phyloP scores from a whole-genome alignment of 2,888 invertebrate genomes.

The Pollenia angustigena region DNA sequence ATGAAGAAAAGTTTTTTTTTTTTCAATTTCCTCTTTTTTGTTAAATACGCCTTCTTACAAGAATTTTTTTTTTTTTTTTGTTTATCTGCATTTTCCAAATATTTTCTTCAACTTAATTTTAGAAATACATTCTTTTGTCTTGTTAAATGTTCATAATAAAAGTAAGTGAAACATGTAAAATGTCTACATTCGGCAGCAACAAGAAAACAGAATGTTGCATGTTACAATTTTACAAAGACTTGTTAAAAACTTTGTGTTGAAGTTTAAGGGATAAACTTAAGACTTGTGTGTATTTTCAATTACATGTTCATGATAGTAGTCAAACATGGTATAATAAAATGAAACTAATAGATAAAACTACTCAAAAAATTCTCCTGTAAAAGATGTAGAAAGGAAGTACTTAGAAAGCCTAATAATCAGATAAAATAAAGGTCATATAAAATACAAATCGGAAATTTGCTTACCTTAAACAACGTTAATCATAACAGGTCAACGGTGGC shows the following conservation, averaged over 20 bases:
- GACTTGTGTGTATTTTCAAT: not conserved
- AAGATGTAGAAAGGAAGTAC: too few species aligned
- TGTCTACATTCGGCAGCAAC: constrained; percentile 31
- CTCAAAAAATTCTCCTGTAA: not conserved
- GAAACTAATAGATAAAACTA: not conserved
- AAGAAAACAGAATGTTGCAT: constrained; percentile 35
- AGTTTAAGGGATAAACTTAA: constrained; percentile 32
- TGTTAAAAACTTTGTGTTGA: constrained; percentile 27
- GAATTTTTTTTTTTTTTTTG: not conserved
- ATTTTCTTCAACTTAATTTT: constrained; percentile 54
- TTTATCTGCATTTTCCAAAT: constrained; percentile 9
- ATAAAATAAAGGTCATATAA: too few species aligned
- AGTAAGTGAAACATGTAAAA: constrained; percentile 63
- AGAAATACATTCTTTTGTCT: constrained; percentile 50
- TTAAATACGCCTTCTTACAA: constrained; percentile 7
- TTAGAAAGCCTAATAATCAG: too few species aligned
- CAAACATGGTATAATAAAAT: constrained; percentile 4
- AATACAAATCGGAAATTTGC: too few species aligned
- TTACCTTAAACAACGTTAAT: too few species aligned
- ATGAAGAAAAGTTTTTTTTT: not conserved
- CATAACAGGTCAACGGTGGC: too few species aligned
- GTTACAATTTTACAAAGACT: constrained; percentile 32
- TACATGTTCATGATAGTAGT: not conserved
- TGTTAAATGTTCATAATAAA: constrained; percentile 48
- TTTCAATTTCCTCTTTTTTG: not conserved